Evolutionary conservation across 2,797 vertebrate species (phyloP).

Genomic region (Ibycter americanus): DNA sequence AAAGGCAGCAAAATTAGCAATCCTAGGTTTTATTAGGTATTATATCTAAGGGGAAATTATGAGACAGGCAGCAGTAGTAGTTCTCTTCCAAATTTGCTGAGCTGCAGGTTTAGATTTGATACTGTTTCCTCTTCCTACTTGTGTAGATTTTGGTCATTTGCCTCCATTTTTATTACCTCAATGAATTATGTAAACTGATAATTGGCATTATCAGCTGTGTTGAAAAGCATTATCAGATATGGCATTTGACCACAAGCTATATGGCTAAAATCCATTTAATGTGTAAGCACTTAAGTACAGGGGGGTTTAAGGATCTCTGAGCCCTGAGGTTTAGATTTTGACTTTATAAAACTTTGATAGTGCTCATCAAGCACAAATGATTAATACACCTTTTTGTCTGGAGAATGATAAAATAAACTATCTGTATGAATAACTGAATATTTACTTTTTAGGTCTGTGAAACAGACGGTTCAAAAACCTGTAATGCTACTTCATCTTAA

Average conservation of each 20-base stretch:
- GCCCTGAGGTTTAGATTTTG: not conserved
- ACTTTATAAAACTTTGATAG: not conserved
- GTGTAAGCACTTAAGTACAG: not conserved
- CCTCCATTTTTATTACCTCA: not conserved
- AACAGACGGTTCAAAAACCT: not conserved
- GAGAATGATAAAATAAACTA: not conserved
- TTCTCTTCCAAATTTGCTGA: not conserved
- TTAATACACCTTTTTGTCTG: not conserved
- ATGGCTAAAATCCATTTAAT: not conserved
- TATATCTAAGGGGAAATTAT: not conserved
- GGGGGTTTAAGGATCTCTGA: not conserved
- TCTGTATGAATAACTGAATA: not conserved
- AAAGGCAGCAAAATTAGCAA: not conserved
- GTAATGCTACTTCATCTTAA: not conserved
- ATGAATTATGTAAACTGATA: not conserved
- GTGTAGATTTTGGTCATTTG: not conserved
- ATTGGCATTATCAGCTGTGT: not conserved
- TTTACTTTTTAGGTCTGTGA: not conserved
- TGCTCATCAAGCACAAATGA: not conserved
- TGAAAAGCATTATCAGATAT: not conserved
- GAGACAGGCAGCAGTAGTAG: not conserved
- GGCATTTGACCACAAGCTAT: not conserved
- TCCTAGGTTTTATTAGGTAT: not conserved
- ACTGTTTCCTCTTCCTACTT: not conserved
- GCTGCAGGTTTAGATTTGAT: not conserved